Evolutionary conservation across 2,888 invertebrate species (phyloP), one percentile per base, ranked within the genome.

Genomic region (Stenurella melanura): DNA sequence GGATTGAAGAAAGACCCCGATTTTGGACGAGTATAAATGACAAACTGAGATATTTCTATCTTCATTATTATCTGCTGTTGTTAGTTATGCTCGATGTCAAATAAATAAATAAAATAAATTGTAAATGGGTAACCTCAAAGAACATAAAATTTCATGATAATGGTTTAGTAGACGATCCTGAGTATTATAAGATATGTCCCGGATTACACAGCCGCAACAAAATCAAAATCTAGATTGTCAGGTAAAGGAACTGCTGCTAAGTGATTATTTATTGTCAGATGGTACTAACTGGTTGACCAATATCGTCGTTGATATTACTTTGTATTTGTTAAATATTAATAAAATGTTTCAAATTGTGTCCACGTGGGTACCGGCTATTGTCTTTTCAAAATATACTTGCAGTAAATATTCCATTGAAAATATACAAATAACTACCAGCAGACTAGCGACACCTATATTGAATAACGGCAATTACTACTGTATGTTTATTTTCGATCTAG

Each of bases 281-380:
- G 58, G 67, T 3, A 67, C 57, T 11, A 67, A 67, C 18, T 74
- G 73, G 73, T 30, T 74, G 9, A 18, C 54, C 42, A 67, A 60
- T 26, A 67, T 60, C 50, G 67, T 74, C 10, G 42, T 74, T 0
- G 67, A 58, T 18, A 68, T 74, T 42, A 15, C 56, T 11, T 12
- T 73, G 34, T 34, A 57, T 34, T 63, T 73, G 56, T 57, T 26
- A 12, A 38, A 73, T 6, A n/a, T n/a, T n/a, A 18, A 34, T 12
- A 38, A 60, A 12, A 34, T 9, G 10, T n/a, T n/a, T n/a, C n/a
- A n/a, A n/a, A n/a, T n/a, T n/a, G n/a, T n/a, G n/a, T n/a, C n/a
- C n/a, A n/a, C n/a, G n/a, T n/a, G n/a, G n/a, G n/a, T n/a, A n/a
- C n/a, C n/a, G n/a, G n/a, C n/a, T n/a, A n/a, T n/a, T n/a, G n/a